A percentile compares a stretch with the other conserved stretches of the same genome.
Evolutionary conservation across 2,113 vertebrate genomes (phyloP).

Genomic region (Pteronura brasiliensis): DNA sequence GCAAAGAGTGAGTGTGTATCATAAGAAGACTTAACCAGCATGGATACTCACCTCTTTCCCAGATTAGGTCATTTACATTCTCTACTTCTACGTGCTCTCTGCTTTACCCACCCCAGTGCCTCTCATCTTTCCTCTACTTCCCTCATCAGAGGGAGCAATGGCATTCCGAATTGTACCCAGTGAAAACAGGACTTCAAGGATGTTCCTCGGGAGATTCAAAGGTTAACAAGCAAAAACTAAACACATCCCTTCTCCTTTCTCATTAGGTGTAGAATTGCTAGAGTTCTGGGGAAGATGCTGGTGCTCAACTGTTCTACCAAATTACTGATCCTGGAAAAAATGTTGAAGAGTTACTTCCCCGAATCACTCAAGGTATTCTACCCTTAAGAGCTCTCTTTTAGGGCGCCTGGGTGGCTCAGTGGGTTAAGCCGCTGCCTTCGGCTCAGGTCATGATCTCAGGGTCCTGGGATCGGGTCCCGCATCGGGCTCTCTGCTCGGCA

Average conservation of each 20-base stretch:
- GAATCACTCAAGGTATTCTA: constrained; percentile 77
- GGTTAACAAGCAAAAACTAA: background rate
- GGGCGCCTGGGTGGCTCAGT: too few species aligned
- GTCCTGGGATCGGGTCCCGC: too few species aligned
- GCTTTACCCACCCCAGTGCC: background rate
- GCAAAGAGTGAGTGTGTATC: background rate
- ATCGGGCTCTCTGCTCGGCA: too few species aligned
- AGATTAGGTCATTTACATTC: background rate
- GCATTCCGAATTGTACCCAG: background rate
- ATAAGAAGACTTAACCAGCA: background rate
- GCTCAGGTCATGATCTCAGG: too few species aligned
- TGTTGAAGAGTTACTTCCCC: constrained; percentile 71
- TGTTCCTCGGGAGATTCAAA: background rate
- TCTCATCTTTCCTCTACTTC: background rate
- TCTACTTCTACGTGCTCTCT: background rate
- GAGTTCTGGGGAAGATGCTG: constrained; percentile 59
- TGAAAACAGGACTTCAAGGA: background rate
- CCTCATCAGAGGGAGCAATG: background rate
- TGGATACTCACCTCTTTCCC: background rate
- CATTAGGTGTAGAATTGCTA: background rate
- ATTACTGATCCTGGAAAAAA: constrained; percentile 73
- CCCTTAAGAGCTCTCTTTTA: too few species aligned
- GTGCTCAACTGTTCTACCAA: constrained; percentile 71
- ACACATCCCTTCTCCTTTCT: background rate
- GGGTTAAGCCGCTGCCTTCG: too few species aligned